A percentile compares a stretch with the other conserved stretches of the same genome.
Evolutionary conservation across 1,140 invertebrate genomes (phyloP).

Genomic region (Phymorhynchus buccinoides): DNA sequence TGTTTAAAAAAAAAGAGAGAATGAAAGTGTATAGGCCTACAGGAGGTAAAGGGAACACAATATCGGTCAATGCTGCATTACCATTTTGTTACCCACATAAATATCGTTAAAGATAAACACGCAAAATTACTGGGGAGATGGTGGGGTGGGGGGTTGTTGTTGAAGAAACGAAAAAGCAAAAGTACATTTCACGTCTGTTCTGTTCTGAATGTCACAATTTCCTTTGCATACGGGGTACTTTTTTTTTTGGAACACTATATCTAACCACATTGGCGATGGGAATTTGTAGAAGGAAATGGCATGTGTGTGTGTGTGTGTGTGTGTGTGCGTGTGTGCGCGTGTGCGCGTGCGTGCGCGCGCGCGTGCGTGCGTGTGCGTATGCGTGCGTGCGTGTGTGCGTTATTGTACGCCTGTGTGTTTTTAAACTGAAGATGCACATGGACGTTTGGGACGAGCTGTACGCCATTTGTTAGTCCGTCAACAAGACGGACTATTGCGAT

Average conservation of each 20-base stretch:
- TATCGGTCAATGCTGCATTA: background rate
- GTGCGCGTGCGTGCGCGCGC: background rate
- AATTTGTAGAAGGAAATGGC: background rate
- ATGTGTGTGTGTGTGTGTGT: background rate
- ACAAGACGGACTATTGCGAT: too few species aligned
- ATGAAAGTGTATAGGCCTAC: too few species aligned
- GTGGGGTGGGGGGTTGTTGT: background rate
- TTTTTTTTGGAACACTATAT: too few species aligned
- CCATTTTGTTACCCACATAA: background rate
- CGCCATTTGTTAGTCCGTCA: too few species aligned
- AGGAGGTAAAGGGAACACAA: too few species aligned
- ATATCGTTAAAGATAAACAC: background rate
- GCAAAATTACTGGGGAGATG: background rate
- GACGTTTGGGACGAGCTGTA: background rate
- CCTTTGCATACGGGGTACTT: too few species aligned
- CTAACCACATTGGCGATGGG: too few species aligned
- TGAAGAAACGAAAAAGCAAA: background rate
- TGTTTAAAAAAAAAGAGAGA: too few species aligned
- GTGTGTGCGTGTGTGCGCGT: slow-evolving; percentile 8
- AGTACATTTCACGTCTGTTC: too few species aligned
- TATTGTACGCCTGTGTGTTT: background rate
- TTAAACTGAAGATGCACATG: too few species aligned
- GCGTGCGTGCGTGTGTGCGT: background rate
- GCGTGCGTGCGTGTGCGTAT: background rate
- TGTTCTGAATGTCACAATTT: too few species aligned